Conservation (phyloP, 1,140 invertebrate genomes). For the Euura lappo region DNA sequence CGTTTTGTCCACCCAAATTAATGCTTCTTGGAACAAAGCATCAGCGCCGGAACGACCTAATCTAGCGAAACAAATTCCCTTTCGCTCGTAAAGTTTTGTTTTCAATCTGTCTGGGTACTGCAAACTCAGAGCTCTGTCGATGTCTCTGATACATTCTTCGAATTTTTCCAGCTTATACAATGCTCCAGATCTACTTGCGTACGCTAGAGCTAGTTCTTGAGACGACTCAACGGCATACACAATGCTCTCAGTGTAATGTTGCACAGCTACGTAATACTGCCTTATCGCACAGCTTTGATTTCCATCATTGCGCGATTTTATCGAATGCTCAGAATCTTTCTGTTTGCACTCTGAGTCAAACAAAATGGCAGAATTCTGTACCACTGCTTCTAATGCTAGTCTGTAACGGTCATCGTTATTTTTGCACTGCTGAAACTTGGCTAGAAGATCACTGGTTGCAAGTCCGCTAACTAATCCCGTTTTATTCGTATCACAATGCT, state of each 20-base stretch:
- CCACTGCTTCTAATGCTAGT: conserved; percentile 3
- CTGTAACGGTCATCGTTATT: conserved; percentile 10
- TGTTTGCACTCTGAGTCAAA: background rate
- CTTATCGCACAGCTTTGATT: conserved; percentile 27
- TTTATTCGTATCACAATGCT: no score
- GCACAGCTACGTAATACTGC: conserved; percentile 17
- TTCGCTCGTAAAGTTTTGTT: conserved; percentile 30
- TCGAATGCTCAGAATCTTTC: conserved; percentile 28
- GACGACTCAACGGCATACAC: conserved; percentile 62
- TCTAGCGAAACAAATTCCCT: background rate
- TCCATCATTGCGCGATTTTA: conserved; percentile 28
- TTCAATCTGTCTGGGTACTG: conserved; percentile 41
- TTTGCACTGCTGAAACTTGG: background rate
- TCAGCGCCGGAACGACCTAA: background rate
- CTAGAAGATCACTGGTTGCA: background rate
- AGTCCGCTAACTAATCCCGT: background rate
- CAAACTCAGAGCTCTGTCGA: conserved; percentile 38
- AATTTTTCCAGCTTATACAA: conserved; percentile 68
- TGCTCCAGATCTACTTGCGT: conserved; percentile 76
- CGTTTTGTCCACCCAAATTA: conserved; percentile 20
- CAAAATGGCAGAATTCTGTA: conserved; percentile 15
- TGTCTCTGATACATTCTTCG: conserved; percentile 64
- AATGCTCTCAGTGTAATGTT: conserved; percentile 69
- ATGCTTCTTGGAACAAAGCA: conserved; percentile 13
- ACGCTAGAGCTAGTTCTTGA: conserved; percentile 66